Evolutionary conservation across 2,113 vertebrate genomes (phyloP), one percentile per base, ranked within the genome.

Genomic region (Amphilophus citrinellus): DNA sequence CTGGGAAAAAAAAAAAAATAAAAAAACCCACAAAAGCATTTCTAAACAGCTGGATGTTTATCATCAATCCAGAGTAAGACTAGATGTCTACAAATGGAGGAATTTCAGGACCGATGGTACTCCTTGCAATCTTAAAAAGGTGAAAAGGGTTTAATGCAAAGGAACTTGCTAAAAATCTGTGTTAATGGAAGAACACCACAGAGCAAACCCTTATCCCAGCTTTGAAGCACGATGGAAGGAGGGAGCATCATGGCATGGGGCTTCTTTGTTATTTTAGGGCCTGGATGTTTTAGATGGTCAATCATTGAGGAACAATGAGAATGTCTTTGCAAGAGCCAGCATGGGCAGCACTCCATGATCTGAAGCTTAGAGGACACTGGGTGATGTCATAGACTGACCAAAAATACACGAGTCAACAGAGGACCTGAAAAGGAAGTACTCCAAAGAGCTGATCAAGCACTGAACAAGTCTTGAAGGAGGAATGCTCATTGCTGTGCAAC

Each of bases 331-430:
- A 68, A 30, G 4, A 14, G 4, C 3, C 10, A 14, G 5, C 10
- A 4, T 6, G 0, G 10, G 44, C 66, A 71, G 18, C 24, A 53
- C 24, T 13, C 44, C 22, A 27, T 4, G 30, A 32, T 5, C 17
- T 53, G 6, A 73, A 13, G 17, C 44, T 32, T 17, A 32, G 5
- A 0, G 3, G 65, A n/a, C 18, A 37, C 32, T 0, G 0, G 24
- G 44, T 3, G 17, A 71, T 50, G 24, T 30, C 24, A 66, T 17
- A 50, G 1, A 2, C 27, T 2, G 5, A 5, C 13, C 5, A 47
- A 47, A 47, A 15, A 1, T 50, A 50, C 9, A 11, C 2, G 30
- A 71, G 42, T 20, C 11, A 30, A 50, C 42, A 30, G 8, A 18
- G 24, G 1, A 0, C 14, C 63, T 68, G 18, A 50, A 30, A 42